Percentiles rank a stretch among this genome's conserved stretches.
phyloP scores from a whole-genome alignment of 2,113 vertebrate genomes.

The Brachyhypopomus gauderio region DNA sequence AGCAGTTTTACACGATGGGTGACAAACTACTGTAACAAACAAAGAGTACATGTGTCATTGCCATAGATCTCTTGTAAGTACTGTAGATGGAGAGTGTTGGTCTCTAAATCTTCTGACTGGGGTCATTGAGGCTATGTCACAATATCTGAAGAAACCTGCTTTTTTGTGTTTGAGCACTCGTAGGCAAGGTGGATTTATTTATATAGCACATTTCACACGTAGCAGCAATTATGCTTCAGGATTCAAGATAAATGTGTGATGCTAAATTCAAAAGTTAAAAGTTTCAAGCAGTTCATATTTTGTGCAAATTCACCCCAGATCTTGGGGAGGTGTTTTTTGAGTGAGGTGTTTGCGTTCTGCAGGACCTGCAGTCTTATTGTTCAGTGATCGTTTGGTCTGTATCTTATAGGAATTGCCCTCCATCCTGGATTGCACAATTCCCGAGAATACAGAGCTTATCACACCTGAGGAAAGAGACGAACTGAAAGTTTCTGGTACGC shows the following conservation, averaged over 20 bases:
- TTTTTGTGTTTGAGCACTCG: background rate
- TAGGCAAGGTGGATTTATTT: too few relatives aligned
- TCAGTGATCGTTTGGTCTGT: slow-evolving; percentile 51
- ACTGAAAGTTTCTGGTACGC: slow-evolving; percentile 92
- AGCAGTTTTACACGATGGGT: too few relatives aligned
- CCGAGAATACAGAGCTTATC: slow-evolving; percentile 86
- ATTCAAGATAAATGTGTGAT: background rate
- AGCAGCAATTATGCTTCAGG: too few relatives aligned
- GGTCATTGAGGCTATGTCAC: background rate
- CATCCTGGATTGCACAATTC: slow-evolving; percentile 84
- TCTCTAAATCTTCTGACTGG: too few relatives aligned
- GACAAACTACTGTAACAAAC: too few relatives aligned
- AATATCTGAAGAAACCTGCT: background rate
- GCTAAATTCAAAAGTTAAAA: background rate
- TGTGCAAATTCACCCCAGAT: too few relatives aligned
- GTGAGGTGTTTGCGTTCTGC: background rate
- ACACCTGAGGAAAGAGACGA: slow-evolving; percentile 95
- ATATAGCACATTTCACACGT: too few relatives aligned
- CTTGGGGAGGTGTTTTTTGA: background rate
- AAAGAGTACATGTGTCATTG: too few relatives aligned
- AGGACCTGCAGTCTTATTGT: background rate
- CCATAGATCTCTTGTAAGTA: too few relatives aligned
- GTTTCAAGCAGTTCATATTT: background rate
- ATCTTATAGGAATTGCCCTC: slow-evolving; percentile 79
- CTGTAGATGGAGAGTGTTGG: too few relatives aligned